Base-by-base conservation (phyloP, 2,888 invertebrate species). In the Leucophora obtusa region DNA sequence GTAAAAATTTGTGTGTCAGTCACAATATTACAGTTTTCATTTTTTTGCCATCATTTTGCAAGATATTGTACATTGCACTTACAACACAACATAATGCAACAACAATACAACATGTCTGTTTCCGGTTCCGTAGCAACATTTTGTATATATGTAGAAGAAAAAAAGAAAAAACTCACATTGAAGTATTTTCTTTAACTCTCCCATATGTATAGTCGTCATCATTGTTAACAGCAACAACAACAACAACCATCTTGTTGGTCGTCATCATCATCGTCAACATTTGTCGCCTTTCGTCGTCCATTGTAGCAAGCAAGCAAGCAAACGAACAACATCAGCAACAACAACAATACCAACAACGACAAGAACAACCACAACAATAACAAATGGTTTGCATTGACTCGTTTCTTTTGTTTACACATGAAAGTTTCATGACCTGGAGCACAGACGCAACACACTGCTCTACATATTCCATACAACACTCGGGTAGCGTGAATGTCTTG, bases 361-460 rank as follows among this genome's bases (percentile, higher is more conserved):
- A 47, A 47, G 28, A 47, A 47, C 54, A 71, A 24, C 35, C 53
- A 66, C 74, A 71, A 62, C 38, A 56, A 69, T 58, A 69, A 33
- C 33, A 62, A 56, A 70, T 60, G 33, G 71, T 79, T 79, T 79
- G 71, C 70, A 74, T 79, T 83, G 84, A 77, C 82, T 83, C 83
- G 79, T 79, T 84, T 82, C 85, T 85, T 86, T 88, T 88, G 88
- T 88, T 88, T 88, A 87, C 87, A 85, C 84, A 86, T 87, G 87
- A 87, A 88, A 87, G 86, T 87, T 88, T 87, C 87, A 88, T 87
- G 88, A 88, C 87, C 83, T 76, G 77, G 59, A 72, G 74, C 50
- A 63, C 62, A 76, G 72, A 72, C 63, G 74, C 73, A 79, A 72
- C 81, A 78, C 71, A 79, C 76, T 76, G 81, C 81, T 82, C 78